phyloP scores from a whole-genome alignment of 2,113 vertebrate genomes.

The Apistogramma diplotaenia region DNA sequence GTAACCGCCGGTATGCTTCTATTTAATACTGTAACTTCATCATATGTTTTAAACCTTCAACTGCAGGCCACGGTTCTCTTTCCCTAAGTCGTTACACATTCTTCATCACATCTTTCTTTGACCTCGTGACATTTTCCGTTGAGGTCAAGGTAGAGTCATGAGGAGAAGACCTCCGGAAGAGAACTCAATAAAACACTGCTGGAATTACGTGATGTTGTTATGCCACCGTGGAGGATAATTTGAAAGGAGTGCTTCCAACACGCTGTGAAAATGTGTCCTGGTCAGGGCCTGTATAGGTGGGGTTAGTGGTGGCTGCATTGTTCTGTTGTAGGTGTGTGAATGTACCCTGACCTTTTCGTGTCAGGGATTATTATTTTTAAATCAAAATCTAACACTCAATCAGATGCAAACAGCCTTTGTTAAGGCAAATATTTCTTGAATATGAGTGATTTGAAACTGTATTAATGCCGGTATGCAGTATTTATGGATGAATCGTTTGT shows the following conservation, averaged over 20 bases:
- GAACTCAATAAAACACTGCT: not conserved
- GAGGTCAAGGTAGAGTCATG: not conserved
- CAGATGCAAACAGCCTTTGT: conserved; percentile 40
- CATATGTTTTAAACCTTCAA: not conserved
- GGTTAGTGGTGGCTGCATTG: conserved; percentile 16
- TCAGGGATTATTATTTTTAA: conserved; percentile 3
- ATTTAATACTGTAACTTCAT: not conserved
- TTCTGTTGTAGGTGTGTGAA: conserved; percentile 28
- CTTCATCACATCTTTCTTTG: not conserved
- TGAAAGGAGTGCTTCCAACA: not conserved
- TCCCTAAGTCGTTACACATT: not conserved
- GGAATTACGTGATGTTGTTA: not conserved
- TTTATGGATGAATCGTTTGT: conserved; percentile 45
- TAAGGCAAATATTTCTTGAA: conserved; percentile 12
- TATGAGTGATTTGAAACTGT: conserved; percentile 3
- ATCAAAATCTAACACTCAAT: conserved; percentile 3
- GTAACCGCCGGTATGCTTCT: not conserved
- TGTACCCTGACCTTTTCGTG: conserved; percentile 33
- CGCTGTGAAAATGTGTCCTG: not conserved
- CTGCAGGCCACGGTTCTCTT: not conserved
- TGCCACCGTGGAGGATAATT: not conserved
- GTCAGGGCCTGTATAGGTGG: conserved; percentile 17
- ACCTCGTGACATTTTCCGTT: not conserved
- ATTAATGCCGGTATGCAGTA: conserved; percentile 15
- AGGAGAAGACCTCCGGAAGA: not conserved